These are phyloP conservation scores for Ptychadena robeensis DNA, from an alignment of 2,797 vertebrate genomes.

Conservation along the genomic window DNA sequence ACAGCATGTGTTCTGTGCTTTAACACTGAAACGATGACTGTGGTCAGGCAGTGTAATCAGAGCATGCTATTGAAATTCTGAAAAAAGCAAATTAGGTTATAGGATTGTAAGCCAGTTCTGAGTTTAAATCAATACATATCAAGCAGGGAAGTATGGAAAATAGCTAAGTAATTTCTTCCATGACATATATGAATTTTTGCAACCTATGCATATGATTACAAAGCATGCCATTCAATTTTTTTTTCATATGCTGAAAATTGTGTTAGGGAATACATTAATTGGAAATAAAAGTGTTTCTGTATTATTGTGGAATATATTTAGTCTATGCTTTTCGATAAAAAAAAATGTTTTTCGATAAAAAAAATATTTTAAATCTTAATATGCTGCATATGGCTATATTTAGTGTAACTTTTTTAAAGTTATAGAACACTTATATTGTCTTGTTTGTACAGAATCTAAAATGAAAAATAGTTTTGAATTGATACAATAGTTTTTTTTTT, in stretches of 20 bases:
- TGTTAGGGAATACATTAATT: background rate
- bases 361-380: too few relatives aligned
- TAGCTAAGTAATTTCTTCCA: conserved; percentile 36
- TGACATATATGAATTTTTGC: conserved; percentile 48
- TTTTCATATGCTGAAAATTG: background rate
- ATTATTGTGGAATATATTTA: background rate
- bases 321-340: background rate
- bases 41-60: conserved; percentile 26
- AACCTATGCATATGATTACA: conserved; percentile 51
- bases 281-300: background rate
- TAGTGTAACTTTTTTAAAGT: too few relatives aligned
- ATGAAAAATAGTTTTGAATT: too few relatives aligned
- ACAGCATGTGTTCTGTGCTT: conserved; percentile 66
- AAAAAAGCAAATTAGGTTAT: conserved; percentile 53
- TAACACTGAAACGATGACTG: conserved; percentile 15
- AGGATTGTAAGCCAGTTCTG: conserved; percentile 35
- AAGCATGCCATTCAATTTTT: conserved; percentile 16
- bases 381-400: too few relatives aligned
- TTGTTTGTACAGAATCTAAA: too few relatives aligned
- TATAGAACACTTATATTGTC: too few relatives aligned
- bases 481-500: too few relatives aligned
- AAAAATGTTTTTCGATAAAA: too few relatives aligned
- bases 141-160: conserved; percentile 41
- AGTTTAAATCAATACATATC: conserved; percentile 54
- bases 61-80: conserved; percentile 38